Base-by-base conservation (phyloP, 2,888 invertebrate genomes). In the Microdon myrmicae region DNA sequence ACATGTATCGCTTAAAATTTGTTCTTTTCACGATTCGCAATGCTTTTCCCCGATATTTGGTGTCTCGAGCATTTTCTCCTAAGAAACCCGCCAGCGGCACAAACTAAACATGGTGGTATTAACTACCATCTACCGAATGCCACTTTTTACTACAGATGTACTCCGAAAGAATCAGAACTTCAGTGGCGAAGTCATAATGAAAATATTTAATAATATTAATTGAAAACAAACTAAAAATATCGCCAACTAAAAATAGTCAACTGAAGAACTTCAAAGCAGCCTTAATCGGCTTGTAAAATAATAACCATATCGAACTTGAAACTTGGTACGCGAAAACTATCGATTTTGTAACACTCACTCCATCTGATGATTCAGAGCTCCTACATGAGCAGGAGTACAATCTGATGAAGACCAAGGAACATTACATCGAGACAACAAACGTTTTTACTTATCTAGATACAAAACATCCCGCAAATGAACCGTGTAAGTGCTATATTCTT, bases 401-500 rank as follows among this genome's bases (percentile, higher is more conserved):
- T 0, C 67, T 86, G 0, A 72, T 76, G 31, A 84, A 1, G 89
- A 84, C 69, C 71, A 70, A 0, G 86, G 84, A 0, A 74, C 75
- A 4, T 82, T 86, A 16, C 83, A 83, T 31, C 80, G 81, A 12
- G 83, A 86, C 47, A 81, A 86, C 77, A 83, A 83, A 37, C 87
- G 87, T 16, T 82, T 88, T 26, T 86, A 86, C 59, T 74, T 83
- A 1, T 85, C 84, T 1, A 82, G 79, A 1, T 85, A 84, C 44
- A 2, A 43, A 2, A 71, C 74, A 22, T 43, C 35, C 6, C n/a
- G 48, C 2, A 54, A 56, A 6, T 25, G 55, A n/a, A 28, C 3
- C 41, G 26, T 58, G 53, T 58, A 48, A n/a, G n/a, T n/a, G n/a
- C n/a, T n/a, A n/a, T n/a, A n/a, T n/a, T 4, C 3, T 2, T 12